Evolutionary conservation across 92 coral and sea anemone genomes (phyloP), one percentile per base, ranked within the genome.

Genomic region (Phenganax stokvisi): DNA sequence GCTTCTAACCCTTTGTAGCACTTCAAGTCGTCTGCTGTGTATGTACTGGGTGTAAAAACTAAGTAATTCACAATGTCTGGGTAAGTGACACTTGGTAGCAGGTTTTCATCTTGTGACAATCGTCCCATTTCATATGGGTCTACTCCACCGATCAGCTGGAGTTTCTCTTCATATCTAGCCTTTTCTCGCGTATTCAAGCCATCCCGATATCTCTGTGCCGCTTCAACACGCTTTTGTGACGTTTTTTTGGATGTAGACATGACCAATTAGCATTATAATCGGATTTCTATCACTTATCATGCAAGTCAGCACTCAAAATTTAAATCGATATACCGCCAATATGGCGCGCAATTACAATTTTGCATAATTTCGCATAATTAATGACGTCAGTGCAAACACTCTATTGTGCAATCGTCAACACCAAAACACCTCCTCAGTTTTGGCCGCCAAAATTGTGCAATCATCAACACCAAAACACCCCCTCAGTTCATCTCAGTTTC

Each of bases 131-230:
- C 63, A 7, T 57, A 57, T 57, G 63, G 63, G 63, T 57, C 63
- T 57, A 1, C 12, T 8, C 63, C 15, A 57, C 63, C 63, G 63
- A 57, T 57, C 17, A 57, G 17, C 63, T 57, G 15, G 63, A 57
- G 63, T 57, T 57, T 57, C 63, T 57, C 63, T n/a, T 57, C 15
- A 57, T 57, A n/a, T 57, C 63, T 57, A n/a, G 63, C 63, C 63
- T 57, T 57, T 57, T 57, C 63, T 57, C 17, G 17, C 63, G 63
- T 3, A 11, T 57, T 5, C 47, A 37, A 37, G 63, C 17, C 2
- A n/a, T 57, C 63, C 15, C 63, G 63, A n/a, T 57, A 57, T 57
- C 63, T 57, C 17, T 57, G 63, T n/a, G 63, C 63, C 7, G 63
- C 63, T n/a, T 57, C 17, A n/a, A 57, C 63, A 7, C 63, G 63